These are phyloP conservation scores for Phallusia fumigata DNA, from an alignment of 23 tunicate genomes.

Conservation along the genomic window DNA sequence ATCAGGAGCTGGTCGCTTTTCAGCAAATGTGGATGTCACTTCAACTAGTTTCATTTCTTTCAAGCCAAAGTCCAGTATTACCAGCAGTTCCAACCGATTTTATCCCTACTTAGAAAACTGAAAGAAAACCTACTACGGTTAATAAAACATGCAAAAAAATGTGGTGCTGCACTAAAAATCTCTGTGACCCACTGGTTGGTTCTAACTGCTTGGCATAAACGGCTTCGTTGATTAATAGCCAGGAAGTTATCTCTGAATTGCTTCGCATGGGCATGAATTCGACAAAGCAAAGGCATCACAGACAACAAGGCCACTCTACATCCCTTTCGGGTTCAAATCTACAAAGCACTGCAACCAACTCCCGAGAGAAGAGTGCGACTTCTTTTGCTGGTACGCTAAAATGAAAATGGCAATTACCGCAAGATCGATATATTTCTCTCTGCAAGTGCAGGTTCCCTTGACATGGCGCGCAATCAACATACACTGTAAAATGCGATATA, in stretches of 20 bases:
- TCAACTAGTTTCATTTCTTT: not conserved
- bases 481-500: not conserved
- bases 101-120: not conserved
- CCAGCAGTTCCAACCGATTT: not conserved
- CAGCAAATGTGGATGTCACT: not conserved
- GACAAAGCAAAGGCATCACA: not conserved
- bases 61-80: not conserved
- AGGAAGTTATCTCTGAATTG: conserved; percentile 10
- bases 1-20: not conserved
- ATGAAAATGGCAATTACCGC: not conserved
- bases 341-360: not conserved
- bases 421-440: not conserved
- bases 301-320: not conserved
- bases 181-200: not conserved
- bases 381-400: not conserved
- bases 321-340: not conserved
- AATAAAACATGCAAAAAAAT: not conserved
- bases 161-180: not conserved
- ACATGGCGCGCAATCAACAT: not conserved
- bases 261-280: not conserved
- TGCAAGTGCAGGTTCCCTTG: not conserved
- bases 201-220: not conserved
- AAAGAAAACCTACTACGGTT: not conserved
- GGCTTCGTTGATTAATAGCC: conserved; percentile 1
- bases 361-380: not conserved